Conservation (phyloP, 1,140 invertebrate species). For the Cyphomyrmex costatus region DNA sequence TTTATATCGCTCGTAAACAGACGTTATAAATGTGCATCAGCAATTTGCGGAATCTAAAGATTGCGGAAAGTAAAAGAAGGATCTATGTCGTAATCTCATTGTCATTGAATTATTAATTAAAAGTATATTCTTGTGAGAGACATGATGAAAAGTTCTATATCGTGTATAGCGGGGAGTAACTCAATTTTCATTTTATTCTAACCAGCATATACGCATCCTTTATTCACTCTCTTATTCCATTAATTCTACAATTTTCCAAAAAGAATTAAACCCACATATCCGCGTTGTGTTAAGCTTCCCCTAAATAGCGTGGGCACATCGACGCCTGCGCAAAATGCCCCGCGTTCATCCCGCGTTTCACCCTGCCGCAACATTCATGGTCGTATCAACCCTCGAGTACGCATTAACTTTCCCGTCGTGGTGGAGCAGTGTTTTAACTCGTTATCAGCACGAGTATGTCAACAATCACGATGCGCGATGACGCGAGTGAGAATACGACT, state of each 20-base stretch:
- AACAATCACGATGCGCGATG: constrained; percentile 77
- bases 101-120: background rate
- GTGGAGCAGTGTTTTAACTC: constrained; percentile 43
- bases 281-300: constrained; percentile 10
- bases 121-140: background rate
- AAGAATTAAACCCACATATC: background rate
- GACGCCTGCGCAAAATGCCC: constrained; percentile 78
- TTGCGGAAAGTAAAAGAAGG: background rate
- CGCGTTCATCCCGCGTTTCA: constrained; percentile 44
- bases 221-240: background rate
- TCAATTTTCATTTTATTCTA: background rate
- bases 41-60: constrained; percentile 4
- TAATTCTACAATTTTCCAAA: background rate
- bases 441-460: constrained; percentile 68
- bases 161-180: background rate
- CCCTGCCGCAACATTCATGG: constrained; percentile 81
- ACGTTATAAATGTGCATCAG: constrained; percentile 16
- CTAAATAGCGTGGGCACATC: constrained; percentile 75
- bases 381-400: constrained; percentile 75
- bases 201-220: background rate
- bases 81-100: background rate
- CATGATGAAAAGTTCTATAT: background rate
- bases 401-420: constrained; percentile 54
- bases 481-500: constrained; percentile 40
- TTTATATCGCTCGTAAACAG: constrained; percentile 24